Percentiles rank a stretch among this genome's conserved stretches.
phyloP scores from a whole-genome alignment of 2,888 invertebrate genomes.

The Ophraella communa region DNA sequence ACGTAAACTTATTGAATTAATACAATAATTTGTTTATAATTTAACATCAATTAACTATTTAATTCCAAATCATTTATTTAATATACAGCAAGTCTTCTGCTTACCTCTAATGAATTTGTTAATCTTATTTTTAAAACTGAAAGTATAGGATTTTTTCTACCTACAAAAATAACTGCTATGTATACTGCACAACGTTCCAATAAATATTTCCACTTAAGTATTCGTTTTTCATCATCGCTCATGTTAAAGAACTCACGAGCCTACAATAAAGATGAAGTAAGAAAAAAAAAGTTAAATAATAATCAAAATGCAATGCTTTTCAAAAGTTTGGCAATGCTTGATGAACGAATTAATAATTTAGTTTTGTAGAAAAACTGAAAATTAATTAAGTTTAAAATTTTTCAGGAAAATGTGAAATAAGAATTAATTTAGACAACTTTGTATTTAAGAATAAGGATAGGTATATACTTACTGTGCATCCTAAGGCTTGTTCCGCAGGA shows the following conservation, averaged over 20 bases:
- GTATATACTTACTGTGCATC: constrained; percentile 61
- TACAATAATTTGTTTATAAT: too few relatives aligned
- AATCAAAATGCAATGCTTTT: too few relatives aligned
- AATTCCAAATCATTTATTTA: constrained; percentile 39
- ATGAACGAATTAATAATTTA: too few relatives aligned
- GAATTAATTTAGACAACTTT: too few relatives aligned
- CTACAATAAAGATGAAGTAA: constrained; percentile 54
- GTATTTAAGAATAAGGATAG: too few relatives aligned
- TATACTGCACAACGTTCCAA: constrained; percentile 70
- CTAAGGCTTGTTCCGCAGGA: constrained; percentile 67
- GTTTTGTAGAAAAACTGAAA: too few relatives aligned
- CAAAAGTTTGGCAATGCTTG: too few relatives aligned
- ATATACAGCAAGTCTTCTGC: constrained; percentile 55
- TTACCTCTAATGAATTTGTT: constrained; percentile 53
- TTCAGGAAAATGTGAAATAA: too few relatives aligned
- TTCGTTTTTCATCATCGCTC: constrained; percentile 62
- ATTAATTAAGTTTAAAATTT: too few relatives aligned
- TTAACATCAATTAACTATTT: not conserved
- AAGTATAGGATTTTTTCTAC: constrained; percentile 51
- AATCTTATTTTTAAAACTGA: constrained; percentile 53
- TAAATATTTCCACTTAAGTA: constrained; percentile 69
- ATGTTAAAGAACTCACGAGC: constrained; percentile 63
- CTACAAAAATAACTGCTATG: constrained; percentile 57
- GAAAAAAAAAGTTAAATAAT: too few relatives aligned
- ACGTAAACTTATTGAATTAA: too few relatives aligned